Evolutionary conservation across 2,797 vertebrate species (phyloP).

Genomic region (Brachyrhaphis roseni): DNA sequence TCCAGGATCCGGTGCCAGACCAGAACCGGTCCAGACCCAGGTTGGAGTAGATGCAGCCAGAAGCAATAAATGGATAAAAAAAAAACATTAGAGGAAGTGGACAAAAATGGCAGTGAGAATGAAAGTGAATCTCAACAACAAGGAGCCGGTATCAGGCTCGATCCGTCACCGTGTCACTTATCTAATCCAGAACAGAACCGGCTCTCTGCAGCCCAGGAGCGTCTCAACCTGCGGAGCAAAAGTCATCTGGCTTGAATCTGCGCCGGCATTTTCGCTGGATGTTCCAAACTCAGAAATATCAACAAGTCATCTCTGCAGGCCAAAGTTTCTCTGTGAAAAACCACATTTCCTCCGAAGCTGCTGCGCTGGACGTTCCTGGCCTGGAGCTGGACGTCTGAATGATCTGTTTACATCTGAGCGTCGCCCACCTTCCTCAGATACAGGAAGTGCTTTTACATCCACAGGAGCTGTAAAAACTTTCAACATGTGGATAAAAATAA

Average conservation of each 20-base stretch:
- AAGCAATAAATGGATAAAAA: too few species aligned
- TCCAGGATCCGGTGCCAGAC: neutral
- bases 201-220: neutral
- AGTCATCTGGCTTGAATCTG: constrained; percentile 9
- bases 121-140: neutral
- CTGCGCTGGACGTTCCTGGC: neutral
- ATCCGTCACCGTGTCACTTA: neutral
- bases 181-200: neutral
- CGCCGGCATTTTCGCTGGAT: neutral
- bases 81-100: too few species aligned
- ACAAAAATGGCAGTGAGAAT: too few species aligned
- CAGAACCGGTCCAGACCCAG: too few species aligned
- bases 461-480: neutral
- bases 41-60: too few species aligned
- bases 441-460: neutral
- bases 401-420: constrained; percentile 4
- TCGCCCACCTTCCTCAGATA: constrained; percentile 3
- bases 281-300: constrained; percentile 1
- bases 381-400: neutral
- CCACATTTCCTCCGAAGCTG: neutral
- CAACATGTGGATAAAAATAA: neutral
- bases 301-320: neutral
- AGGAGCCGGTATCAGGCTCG: neutral
- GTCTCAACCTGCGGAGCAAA: neutral
- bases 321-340: neutral